Base-by-base conservation (phyloP, 2,888 invertebrate species). In the Mycalesis mineus region DNA sequence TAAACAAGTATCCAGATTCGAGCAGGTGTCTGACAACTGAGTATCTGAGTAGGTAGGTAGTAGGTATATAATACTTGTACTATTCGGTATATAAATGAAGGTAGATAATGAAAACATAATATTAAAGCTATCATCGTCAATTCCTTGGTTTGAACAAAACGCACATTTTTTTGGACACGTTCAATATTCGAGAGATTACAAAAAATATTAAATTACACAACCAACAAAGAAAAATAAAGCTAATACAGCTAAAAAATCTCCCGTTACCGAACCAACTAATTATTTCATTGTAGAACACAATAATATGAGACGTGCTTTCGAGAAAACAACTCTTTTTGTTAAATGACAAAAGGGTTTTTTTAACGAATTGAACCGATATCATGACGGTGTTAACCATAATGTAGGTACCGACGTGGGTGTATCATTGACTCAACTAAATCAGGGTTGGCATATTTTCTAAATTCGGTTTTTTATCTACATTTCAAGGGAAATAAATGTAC, bases 191-290 rank as follows among this genome's bases (percentile, higher is more conserved):
- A 76, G 69, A 76, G 75, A 75, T 74, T 75, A 82, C 77, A 88
- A 87, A 88, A 87, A 87, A 84, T 84, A 88, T 89, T 86, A 86
- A 85, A 88, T 89, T 88, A 88, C 88, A 72, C 70, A 69, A 69
- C 67, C 71, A 81, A 83, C 87, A 87, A 85, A 75, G 74, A 75
- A 74, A 71, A 74, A 71, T 77, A 75, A 78, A 74, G 75, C 73
- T 80, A 77, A 77, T 73, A 73, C 70, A 64, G 64, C 65, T 68
- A 74, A 84, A 86, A 86, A 75, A 69, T 70, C 73, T 78, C 79
- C 88, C 88, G 88, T 85, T 89, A 84, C 69, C 70, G 74, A 81
- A 74, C 82, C 75, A 74, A 74, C 85, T 89, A 89, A 89, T 89
- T 89, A 89, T 84, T 78, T 82, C 75, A 78, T 87, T 88, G 87